Evolutionary conservation across 2,113 vertebrate genomes (phyloP).

Genomic region (Oxyruncus cristatus): DNA sequence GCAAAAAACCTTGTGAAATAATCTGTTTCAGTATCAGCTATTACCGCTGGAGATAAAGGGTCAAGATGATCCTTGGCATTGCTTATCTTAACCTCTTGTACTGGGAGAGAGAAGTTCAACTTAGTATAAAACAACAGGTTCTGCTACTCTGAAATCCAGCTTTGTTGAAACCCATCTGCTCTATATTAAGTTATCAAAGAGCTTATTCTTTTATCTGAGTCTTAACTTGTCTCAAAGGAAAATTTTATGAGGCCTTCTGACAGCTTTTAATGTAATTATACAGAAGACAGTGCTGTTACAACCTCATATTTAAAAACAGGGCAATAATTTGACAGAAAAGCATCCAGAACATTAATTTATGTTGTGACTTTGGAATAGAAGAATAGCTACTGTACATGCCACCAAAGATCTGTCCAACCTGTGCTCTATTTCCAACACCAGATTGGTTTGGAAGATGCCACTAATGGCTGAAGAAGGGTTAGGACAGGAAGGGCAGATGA

Average conservation of each 20-base stretch:
- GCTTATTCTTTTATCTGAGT: not conserved
- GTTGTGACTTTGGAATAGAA: not conserved
- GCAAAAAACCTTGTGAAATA: not conserved
- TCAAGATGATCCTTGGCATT: not conserved
- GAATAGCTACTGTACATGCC: accelerated
- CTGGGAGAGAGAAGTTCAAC: not conserved
- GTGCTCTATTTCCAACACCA: not conserved
- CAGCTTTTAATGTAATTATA: not conserved
- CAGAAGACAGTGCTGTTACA: not conserved
- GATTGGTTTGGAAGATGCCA: not conserved
- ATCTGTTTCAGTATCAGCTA: not conserved
- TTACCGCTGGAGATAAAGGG: not conserved
- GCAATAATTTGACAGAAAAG: not conserved
- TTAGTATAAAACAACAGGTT: not conserved
- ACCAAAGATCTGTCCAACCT: not conserved
- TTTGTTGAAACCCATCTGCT: not conserved
- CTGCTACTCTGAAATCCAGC: not conserved
- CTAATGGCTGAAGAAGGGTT: not conserved
- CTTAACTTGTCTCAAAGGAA: not conserved
- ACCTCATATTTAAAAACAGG: not conserved
- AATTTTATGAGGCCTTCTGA: not conserved
- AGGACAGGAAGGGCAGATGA: not conserved
- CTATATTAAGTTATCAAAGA: conserved; percentile 1
- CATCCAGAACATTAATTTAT: not conserved
- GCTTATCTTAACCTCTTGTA: not conserved